Percentiles rank a stretch among this genome's conserved stretches.
phyloP scores from a whole-genome alignment of 2,888 invertebrate species.

The Lacanobia wlatinum region DNA sequence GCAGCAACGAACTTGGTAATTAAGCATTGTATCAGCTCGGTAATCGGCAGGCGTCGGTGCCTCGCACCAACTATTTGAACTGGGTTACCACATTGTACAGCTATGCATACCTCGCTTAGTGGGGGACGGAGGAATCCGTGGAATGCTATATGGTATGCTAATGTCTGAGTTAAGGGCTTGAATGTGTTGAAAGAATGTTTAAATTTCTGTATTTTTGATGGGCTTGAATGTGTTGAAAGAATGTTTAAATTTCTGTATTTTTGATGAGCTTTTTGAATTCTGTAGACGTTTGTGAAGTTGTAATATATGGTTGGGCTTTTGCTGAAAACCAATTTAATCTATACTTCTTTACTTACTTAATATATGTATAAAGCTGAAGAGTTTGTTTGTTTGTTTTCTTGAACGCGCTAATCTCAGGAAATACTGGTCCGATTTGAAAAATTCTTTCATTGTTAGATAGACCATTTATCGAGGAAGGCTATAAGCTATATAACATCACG shows the following conservation, averaged over 20 bases:
- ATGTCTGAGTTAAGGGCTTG: background rate
- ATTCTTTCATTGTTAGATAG: too few relatives aligned
- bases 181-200: constrained; percentile 12
- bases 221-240: background rate
- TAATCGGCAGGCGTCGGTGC: constrained; percentile 59
- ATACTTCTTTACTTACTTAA: too few relatives aligned
- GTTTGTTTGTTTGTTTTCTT: too few relatives aligned
- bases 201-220: background rate
- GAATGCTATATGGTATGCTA: constrained; percentile 27
- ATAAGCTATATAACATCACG: too few relatives aligned
- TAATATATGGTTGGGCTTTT: background rate
- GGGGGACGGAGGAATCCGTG: background rate
- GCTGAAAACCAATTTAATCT: too few relatives aligned
- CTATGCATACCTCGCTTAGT: constrained; percentile 33
- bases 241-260: constrained; percentile 1
- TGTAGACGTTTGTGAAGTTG: background rate
- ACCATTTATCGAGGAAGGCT: too few relatives aligned
- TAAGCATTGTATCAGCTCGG: constrained; percentile 55
- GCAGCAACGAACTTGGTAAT: constrained; percentile 50
- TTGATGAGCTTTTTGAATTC: too few relatives aligned
- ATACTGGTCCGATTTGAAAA: too few relatives aligned
- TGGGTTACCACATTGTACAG: constrained; percentile 51
- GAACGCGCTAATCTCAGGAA: too few relatives aligned
- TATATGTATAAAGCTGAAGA: too few relatives aligned
- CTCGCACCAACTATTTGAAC: constrained; percentile 61